A percentile compares a stretch with the other conserved stretches of the same genome.
Conservation (phyloP, 37 sponge, comb jelly and placozoan species). For the Beroe forskalii region DNA sequence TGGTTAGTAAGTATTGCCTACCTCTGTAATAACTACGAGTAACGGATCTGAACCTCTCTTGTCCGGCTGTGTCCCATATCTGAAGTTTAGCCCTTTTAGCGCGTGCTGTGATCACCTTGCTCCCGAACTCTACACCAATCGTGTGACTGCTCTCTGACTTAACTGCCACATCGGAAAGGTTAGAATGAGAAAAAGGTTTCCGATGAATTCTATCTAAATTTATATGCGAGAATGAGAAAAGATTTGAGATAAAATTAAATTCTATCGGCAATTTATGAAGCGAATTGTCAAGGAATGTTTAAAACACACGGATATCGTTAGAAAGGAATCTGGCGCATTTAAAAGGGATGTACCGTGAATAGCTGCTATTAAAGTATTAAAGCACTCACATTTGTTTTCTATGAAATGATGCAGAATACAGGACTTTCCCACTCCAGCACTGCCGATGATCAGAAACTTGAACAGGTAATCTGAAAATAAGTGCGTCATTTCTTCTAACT, state of each 20-base stretch:
- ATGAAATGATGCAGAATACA: slow-evolving; percentile 98
- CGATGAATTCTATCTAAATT: too few relatives aligned
- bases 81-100: slow-evolving; percentile 96
- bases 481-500: too few relatives aligned
- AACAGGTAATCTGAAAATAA: slow-evolving; percentile 89
- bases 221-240: neutral
- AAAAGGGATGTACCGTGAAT: too few relatives aligned
- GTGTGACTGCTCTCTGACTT: slow-evolving; percentile 98
- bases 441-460: slow-evolving; percentile 98
- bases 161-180: slow-evolving; percentile 73
- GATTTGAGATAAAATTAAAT: too few relatives aligned
- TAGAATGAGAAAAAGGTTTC: neutral
- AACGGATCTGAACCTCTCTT: slow-evolving; percentile 94
- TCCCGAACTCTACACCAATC: slow-evolving; percentile 99
- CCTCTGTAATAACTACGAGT: slow-evolving; percentile 98
- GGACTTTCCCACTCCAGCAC: slow-evolving; percentile 99
- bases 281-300: too few relatives aligned
- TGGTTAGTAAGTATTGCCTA: too few relatives aligned
- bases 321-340: too few relatives aligned
- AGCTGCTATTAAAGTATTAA: too few relatives aligned
- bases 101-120: slow-evolving; percentile 83
- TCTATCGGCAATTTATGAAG: too few relatives aligned
- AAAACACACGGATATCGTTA: too few relatives aligned
- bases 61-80: slow-evolving; percentile 99
- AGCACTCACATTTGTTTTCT: slow-evolving; percentile 98